Evolutionary conservation across 2,888 invertebrate species (phyloP).

Genomic region (Hemicrepidius hirtus): DNA sequence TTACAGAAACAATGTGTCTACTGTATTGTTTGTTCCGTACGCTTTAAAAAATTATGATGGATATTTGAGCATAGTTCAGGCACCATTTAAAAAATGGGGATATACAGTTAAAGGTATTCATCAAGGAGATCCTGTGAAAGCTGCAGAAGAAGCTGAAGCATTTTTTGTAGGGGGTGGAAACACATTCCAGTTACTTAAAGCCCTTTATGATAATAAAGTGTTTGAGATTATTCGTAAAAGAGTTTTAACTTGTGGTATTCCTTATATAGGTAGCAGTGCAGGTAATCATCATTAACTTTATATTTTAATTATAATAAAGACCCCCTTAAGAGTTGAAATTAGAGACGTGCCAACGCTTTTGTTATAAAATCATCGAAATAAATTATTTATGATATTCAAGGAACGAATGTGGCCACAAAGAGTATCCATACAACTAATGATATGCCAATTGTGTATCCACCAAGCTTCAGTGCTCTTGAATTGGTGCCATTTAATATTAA

Average conservation of each 20-base stretch:
- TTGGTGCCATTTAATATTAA: conserved; percentile 90
- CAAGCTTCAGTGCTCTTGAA: conserved; percentile 81
- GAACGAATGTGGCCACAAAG: conserved; percentile 85
- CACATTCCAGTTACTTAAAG: conserved; percentile 83
- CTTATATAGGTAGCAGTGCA: conserved; percentile 60
- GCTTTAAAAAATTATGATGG: conserved; percentile 80
- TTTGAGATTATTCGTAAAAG: conserved; percentile 78
- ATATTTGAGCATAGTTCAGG: conserved; percentile 78
- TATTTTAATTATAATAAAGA: no score
- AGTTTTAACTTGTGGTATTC: conserved; percentile 73
- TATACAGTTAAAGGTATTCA: conserved; percentile 81
- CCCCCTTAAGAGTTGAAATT: no score
- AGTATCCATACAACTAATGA: conserved; percentile 91
- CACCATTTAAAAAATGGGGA: conserved; percentile 80
- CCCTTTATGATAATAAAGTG: conserved; percentile 80
- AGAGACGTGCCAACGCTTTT: no score
- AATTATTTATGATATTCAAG: conserved; percentile 49
- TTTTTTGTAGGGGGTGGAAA: conserved; percentile 89
- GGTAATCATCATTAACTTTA: conserved; percentile 43
- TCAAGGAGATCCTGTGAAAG: conserved; percentile 75
- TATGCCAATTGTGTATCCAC: conserved; percentile 90
- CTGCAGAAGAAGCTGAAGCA: conserved; percentile 78
- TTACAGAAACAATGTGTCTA: conserved; percentile 78
- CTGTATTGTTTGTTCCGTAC: conserved; percentile 84
- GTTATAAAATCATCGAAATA: no score